These are phyloP conservation scores for Elachura formosa DNA, from an alignment of 2,113 vertebrate species.

Conservation along the genomic window DNA sequence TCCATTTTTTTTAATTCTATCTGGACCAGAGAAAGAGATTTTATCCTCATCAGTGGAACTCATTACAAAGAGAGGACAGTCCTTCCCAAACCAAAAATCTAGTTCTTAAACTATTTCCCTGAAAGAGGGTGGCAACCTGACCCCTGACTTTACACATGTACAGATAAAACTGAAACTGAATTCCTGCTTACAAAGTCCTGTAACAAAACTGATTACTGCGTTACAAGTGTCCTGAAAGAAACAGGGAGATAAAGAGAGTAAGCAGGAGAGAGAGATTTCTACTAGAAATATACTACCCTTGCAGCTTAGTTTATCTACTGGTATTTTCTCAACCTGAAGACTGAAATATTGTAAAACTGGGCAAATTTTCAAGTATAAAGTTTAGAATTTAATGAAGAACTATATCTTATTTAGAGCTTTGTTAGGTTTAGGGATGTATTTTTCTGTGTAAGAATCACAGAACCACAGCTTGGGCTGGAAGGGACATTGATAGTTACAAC, in stretches of 20 bases:
- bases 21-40: neutral
- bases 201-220: neutral
- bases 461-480: neutral
- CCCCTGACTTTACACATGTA: neutral
- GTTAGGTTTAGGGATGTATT: neutral
- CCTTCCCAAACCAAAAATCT: neutral
- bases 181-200: neutral
- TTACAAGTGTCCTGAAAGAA: neutral
- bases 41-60: neutral
- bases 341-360: neutral
- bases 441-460: neutral
- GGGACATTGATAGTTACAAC: neutral
- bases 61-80: neutral
- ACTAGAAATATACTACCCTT: neutral
- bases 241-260: neutral
- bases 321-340: neutral
- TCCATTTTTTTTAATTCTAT: neutral
- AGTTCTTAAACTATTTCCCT: neutral
- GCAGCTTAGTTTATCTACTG: neutral
- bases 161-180: neutral
- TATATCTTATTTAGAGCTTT: neutral
- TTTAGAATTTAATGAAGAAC: neutral
- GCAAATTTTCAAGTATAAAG: neutral
- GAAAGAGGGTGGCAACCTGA: neutral
- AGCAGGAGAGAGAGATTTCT: neutral